These are phyloP conservation scores for Furcula furcula DNA, from an alignment of 2,888 invertebrate genomes.

Conservation along the genomic window DNA sequence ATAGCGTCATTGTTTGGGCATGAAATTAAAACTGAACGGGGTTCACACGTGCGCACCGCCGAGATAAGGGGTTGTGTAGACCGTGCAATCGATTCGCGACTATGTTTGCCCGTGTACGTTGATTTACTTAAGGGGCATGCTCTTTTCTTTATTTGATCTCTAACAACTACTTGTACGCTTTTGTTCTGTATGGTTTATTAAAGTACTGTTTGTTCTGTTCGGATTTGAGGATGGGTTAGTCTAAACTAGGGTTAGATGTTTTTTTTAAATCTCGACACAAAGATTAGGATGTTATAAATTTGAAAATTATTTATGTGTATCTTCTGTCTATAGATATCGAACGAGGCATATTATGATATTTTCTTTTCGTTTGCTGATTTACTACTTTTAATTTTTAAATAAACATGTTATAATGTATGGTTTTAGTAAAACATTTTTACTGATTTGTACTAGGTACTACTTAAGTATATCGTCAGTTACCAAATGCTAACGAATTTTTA, in stretches of 20 bases:
- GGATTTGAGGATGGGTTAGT: conserved; percentile 32
- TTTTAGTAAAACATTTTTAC: no score
- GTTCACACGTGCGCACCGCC: conserved; percentile 78
- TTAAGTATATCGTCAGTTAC: no score
- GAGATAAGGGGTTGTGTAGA: conserved; percentile 73
- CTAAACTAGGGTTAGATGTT: conserved; percentile 24
- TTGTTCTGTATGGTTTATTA: conserved; percentile 46
- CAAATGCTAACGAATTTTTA: no score
- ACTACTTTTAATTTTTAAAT: no score
- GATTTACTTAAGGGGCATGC: conserved; percentile 72
- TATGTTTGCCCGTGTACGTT: conserved; percentile 57
- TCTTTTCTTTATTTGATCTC: conserved; percentile 70
- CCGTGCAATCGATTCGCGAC: conserved; percentile 65
- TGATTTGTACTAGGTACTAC: no score
- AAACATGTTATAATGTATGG: no score
- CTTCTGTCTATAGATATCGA: no score
- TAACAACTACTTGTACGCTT: conserved; percentile 49
- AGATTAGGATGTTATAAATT: no score
- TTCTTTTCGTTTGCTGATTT: no score
- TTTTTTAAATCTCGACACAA: no score
- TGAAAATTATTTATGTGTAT: no score
- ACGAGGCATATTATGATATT: no score
- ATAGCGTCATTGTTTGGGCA: conserved; percentile 82
- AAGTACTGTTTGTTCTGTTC: conserved; percentile 39
- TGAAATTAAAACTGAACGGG: conserved; percentile 81